Evolutionary conservation across 2,797 vertebrate species (phyloP).

Genomic region (Pelochelys cantorii): DNA sequence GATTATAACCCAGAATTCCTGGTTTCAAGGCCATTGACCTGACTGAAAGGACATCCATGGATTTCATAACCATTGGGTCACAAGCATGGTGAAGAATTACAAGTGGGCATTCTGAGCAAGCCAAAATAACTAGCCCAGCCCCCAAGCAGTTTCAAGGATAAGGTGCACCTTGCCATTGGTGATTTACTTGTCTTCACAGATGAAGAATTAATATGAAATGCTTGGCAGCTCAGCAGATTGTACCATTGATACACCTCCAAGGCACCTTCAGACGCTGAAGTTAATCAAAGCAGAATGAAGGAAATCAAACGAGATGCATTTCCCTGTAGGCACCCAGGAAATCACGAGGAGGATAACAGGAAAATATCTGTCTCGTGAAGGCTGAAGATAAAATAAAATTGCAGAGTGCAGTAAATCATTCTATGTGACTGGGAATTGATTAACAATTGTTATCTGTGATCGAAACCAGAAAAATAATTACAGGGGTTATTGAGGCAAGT

Average conservation of each 20-base stretch:
- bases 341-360: rapidly evolving
- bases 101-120: neutral
- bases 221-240: rapidly evolving
- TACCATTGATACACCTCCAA: rapidly evolving
- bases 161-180: too few relatives aligned
- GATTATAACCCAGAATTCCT: neutral
- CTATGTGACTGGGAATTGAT: neutral
- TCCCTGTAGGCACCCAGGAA: rapidly evolving
- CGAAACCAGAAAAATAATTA: neutral
- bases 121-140: neutral
- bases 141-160: too few relatives aligned
- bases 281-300: neutral
- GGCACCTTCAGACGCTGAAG: neutral
- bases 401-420: neutral
- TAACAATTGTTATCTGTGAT: neutral
- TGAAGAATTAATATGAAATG: neutral
- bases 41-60: neutral
- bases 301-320: neutral
- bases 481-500: neutral
- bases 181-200: neutral
- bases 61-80: neutral
- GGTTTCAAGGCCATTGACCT: neutral
- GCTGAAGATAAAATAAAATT: neutral
- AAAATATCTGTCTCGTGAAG: neutral
- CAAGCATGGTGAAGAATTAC: neutral